Percentiles rank a stretch among this genome's conserved stretches.
Evolutionary conservation across 1,140 invertebrate species (phyloP).

Genomic region (Druon quercuslanigerum): DNA sequence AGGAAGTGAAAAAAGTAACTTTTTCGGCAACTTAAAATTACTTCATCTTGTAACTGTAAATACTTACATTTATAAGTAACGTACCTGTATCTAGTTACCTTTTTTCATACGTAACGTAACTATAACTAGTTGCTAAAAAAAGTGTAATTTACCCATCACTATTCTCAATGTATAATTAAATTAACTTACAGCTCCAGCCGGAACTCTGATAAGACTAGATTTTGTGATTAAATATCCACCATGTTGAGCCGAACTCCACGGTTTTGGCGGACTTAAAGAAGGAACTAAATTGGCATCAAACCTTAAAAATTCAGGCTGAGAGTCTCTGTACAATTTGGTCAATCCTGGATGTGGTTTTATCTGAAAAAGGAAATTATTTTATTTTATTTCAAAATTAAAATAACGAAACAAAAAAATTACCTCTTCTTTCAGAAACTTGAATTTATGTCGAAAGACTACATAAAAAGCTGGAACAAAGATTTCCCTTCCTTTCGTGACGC

Average conservation of each 20-base stretch:
- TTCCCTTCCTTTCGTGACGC: conserved; percentile 75
- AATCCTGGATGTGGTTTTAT: conserved; percentile 87
- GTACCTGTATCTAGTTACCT: no score
- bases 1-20: no score
- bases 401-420: conserved; percentile 64
- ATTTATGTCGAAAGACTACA: conserved; percentile 84
- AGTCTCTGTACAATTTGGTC: conserved; percentile 80
- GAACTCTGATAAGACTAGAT: conserved; percentile 79
- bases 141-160: no score
- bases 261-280: conserved; percentile 86
- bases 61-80: no score
- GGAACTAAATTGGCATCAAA: conserved; percentile 85
- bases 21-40: no score
- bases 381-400: conserved; percentile 1
- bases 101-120: no score
- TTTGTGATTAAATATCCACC: conserved; percentile 87
- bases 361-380: conserved; percentile 40
- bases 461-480: conserved; percentile 84
- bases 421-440: conserved; percentile 81
- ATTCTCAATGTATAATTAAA: not conserved
- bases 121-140: no score
- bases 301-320: conserved; percentile 80
- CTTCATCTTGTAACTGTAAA: no score
- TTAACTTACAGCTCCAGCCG: conserved; percentile 52
- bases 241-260: conserved; percentile 82